Percentiles rank a stretch among this genome's conserved stretches.
These are phyloP conservation scores for Endomychus coccineus DNA, from an alignment of 2,888 invertebrate species.

Conservation along the genomic window DNA sequence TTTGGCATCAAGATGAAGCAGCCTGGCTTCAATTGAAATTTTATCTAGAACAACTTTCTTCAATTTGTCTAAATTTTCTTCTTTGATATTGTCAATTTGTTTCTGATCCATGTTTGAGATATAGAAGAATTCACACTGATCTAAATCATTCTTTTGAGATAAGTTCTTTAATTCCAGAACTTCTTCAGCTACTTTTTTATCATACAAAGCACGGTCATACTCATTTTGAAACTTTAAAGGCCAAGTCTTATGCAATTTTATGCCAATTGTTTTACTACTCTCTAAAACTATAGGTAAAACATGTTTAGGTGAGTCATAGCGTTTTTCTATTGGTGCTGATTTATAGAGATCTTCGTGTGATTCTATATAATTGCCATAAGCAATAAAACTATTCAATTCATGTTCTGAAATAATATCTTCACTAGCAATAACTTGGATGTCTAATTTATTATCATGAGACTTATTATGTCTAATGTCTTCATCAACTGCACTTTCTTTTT, in stretches of 20 bases:
- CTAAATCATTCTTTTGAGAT: background rate
- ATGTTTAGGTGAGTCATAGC: conserved; percentile 38
- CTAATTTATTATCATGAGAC: no score
- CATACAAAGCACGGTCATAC: conserved; percentile 55
- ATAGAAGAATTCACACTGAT: no score
- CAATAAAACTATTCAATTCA: conserved; percentile 20
- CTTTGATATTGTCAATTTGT: conserved; percentile 48
- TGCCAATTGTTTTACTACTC: conserved; percentile 24
- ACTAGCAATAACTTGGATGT: no score
- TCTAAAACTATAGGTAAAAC: conserved; percentile 57
- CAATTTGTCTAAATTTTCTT: conserved; percentile 51
- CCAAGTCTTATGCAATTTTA: conserved; percentile 56
- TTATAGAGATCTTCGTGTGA: conserved; percentile 8
- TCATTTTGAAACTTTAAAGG: conserved; percentile 55
- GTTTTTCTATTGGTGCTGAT: conserved; percentile 25
- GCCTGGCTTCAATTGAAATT: conserved; percentile 56
- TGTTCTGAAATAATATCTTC: conserved; percentile 20
- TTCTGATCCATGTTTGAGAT: conserved; percentile 55
- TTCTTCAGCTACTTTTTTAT: conserved; percentile 55
- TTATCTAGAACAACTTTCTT: conserved; percentile 53
- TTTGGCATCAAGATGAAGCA: conserved; percentile 58
- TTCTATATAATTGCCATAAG: conserved; percentile 20
- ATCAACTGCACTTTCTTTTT: no score
- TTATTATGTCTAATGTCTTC: no score
- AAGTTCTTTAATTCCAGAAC: conserved; percentile 54